Evolutionary conservation across 2,113 vertebrate genomes (phyloP).

Genomic region (Turdus rufiventris): DNA sequence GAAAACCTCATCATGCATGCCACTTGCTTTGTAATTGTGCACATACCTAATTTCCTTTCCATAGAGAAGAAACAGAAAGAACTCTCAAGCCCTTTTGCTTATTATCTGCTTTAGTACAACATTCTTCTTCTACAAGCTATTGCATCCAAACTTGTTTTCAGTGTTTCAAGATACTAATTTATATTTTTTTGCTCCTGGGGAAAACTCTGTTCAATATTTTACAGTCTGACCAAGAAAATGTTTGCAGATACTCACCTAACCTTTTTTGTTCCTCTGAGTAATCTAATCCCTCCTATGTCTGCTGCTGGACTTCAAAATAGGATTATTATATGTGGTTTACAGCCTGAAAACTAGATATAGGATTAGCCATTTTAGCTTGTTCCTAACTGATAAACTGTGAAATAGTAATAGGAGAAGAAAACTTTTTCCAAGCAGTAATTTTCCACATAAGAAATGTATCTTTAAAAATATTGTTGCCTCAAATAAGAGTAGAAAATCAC

Average conservation of each 20-base stretch:
- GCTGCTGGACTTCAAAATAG: conserved; percentile 8
- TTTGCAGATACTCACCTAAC: not conserved
- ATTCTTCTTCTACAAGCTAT: not conserved
- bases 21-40: conserved; percentile 23
- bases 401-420: not conserved
- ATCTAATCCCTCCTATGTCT: not conserved
- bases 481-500: not conserved
- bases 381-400: conserved; percentile 6
- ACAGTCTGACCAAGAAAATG: not conserved
- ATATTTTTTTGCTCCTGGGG: too few species aligned
- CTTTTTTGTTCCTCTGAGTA: not conserved
- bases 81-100: not conserved
- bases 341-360: not conserved
- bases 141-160: not conserved
- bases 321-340: not conserved
- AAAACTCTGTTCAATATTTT: not conserved
- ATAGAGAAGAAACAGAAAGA: not conserved
- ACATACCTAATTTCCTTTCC: conserved; percentile 23
- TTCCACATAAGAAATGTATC: not conserved
- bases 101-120: not conserved
- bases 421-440: not conserved
- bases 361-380: not conserved
- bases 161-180: not conserved
- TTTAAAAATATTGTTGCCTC: not conserved
- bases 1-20: not conserved